Conservation (phyloP, 2,113 vertebrate species). For the Conger conger region DNA sequence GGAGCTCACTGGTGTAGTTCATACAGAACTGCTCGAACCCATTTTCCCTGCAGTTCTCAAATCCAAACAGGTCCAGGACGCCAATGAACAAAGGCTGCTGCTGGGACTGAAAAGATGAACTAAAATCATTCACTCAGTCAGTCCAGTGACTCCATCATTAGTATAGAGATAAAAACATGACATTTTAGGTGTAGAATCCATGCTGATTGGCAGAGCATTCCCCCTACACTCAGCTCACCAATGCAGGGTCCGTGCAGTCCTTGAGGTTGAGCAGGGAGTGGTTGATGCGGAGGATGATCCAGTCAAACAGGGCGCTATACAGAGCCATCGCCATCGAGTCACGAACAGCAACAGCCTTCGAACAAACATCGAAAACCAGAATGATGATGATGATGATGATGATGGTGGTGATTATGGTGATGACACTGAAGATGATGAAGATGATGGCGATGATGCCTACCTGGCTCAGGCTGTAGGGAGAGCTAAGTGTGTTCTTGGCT, state of each 20-base stretch:
- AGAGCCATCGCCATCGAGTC: slow-evolving; percentile 95
- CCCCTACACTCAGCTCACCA: no score
- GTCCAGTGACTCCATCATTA: not conserved
- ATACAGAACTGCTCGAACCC: slow-evolving; percentile 96
- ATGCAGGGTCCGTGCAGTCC: slow-evolving; percentile 87
- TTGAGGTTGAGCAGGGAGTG: slow-evolving; percentile 89
- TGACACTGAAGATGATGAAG: not conserved
- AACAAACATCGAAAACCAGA: no score
- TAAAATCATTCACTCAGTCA: no score
- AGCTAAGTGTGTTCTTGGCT: slow-evolving; percentile 72
- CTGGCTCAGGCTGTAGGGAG: slow-evolving; percentile 84
- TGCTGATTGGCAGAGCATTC: no score
- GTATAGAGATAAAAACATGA: not conserved
- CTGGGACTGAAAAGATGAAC: slow-evolving; percentile 7
- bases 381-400: not conserved
- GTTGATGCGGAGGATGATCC: slow-evolving; percentile 93
- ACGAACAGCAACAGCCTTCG: slow-evolving; percentile 79
- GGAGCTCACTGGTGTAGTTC: slow-evolving; percentile 89
- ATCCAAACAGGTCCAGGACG: slow-evolving; percentile 93
- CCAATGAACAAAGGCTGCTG: slow-evolving; percentile 86
- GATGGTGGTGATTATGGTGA: not conserved
- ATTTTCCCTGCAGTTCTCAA: slow-evolving; percentile 89
- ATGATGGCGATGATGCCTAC: slow-evolving; percentile 58
- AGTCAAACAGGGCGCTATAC: slow-evolving; percentile 91
- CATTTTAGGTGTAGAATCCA: no score